A percentile compares a stretch with the other conserved stretches of the same genome.
Evolutionary conservation across 2,888 invertebrate genomes (phyloP).

Genomic region (Capitulum mitella): DNA sequence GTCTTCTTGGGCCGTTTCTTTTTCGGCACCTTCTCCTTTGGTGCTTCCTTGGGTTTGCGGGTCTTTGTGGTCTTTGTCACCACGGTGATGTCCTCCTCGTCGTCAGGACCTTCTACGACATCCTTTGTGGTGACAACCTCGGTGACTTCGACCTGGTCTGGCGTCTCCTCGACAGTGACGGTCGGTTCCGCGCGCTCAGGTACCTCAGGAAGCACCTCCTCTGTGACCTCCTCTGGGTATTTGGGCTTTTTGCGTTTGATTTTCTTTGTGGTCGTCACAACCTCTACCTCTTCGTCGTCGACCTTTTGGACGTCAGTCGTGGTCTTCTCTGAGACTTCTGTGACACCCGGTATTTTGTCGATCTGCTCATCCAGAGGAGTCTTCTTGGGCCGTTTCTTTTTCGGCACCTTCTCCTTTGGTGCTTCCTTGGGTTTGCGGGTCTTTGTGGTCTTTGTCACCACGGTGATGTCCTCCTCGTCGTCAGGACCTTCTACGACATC

Average conservation of each 20-base stretch:
- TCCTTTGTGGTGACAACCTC: constrained; percentile 28
- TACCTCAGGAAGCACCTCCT: constrained; percentile 23
- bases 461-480: background rate
- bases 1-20: background rate
- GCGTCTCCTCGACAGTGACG: constrained; percentile 28
- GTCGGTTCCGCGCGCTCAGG: background rate
- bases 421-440: background rate
- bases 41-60: background rate
- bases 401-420: background rate
- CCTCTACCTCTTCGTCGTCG: background rate
- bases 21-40: background rate
- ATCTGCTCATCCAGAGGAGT: background rate
- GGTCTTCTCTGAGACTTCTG: background rate
- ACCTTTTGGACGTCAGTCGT: background rate
- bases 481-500: background rate
- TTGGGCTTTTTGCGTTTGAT: background rate
- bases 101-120: background rate
- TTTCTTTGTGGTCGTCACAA: background rate
- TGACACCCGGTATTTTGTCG: background rate
- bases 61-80: background rate
- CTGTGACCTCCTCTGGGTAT: background rate
- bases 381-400: background rate
- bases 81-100: background rate
- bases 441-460: background rate
- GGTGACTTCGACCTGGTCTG: background rate